Base-by-base conservation (phyloP, 2,888 invertebrate genomes). In the Zhengitettix transpicula region DNA sequence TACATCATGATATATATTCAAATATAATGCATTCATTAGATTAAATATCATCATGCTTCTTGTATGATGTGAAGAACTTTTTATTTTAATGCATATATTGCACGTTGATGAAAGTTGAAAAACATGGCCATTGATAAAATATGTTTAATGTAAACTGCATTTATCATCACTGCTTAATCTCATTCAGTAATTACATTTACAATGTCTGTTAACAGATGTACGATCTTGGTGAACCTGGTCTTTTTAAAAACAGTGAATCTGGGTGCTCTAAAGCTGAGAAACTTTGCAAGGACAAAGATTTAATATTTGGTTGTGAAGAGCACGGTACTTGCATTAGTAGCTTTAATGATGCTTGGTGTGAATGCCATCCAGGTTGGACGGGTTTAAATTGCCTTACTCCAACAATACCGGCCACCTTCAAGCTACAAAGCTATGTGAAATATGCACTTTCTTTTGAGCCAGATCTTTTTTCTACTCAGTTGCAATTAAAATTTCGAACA, bases 301-400 rank as follows among this genome's bases (percentile, higher is more conserved):
- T 28, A 28, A 28, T 28, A 28, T 28, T 28, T 28, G 28, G 28
- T 7, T 28, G 28, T 28, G 12, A n/a, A 14, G 47, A 14, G 12
- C 47, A 47, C 8, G 47, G 47, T 14, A 12, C 12, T 3, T 47
- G 47, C n/a, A 47, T 47, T 47, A 47, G 14, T 47, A 47, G 9
- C n/a, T 14, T 12, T 8, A 14, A 14, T 14, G 12, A 68, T 57
- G 65, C 71, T 59, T 71, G 71, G 51, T 82, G 82, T 69, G 72
- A 75, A 51, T 82, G 82, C 67, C 74, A 78, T 62, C 77, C 81
- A 1, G 81, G 81, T 12, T 82, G 75, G 72, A 72, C 72, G 28
- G 80, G 80, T 12, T 69, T 70, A 12, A 64, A 67, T 12, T 73
- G 73, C 63, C 66, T 68, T 12, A 66, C 68, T 10, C 69, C 69